Conservation (phyloP, 2,113 vertebrate genomes). For the Pardalotus punctatus region DNA sequence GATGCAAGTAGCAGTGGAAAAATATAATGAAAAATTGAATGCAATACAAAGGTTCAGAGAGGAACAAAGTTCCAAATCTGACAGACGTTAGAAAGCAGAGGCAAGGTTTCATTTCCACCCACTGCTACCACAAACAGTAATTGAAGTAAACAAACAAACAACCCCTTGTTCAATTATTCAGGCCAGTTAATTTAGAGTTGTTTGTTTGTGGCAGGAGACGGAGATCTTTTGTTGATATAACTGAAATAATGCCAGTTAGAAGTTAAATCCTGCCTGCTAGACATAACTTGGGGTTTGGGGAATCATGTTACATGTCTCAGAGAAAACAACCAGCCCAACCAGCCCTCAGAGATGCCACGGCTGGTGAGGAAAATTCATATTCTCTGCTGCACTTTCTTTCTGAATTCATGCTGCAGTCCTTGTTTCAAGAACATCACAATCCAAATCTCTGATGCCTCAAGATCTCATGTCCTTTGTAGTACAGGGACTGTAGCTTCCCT, state of each 20-base stretch:
- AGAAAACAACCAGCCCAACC: neutral
- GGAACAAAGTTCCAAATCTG: neutral
- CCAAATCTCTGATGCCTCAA: neutral
- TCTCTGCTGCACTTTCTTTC: neutral
- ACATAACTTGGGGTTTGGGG: neutral
- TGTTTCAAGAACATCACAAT: neutral
- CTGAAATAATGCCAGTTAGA: constrained; percentile 33
- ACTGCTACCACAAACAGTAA: constrained; percentile 57
- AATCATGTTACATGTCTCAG: neutral
- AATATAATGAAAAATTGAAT: neutral
- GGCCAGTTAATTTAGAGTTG: constrained; percentile 41
- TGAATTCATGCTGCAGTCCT: neutral
- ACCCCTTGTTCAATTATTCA: constrained; percentile 41
- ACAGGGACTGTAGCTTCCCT: neutral
- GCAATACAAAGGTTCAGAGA: neutral
- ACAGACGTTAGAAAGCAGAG: neutral
- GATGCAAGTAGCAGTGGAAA: neutral
- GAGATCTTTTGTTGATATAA: constrained; percentile 52
- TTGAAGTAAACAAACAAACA: constrained; percentile 58
- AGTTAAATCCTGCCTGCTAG: constrained; percentile 37
- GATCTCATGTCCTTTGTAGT: neutral
- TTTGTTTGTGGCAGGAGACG: constrained; percentile 29
- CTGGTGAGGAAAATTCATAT: neutral
- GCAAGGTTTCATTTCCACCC: constrained; percentile 32
- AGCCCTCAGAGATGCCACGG: neutral